Conservation (phyloP, 2,797 vertebrate genomes). For the Ceryle rudis region DNA sequence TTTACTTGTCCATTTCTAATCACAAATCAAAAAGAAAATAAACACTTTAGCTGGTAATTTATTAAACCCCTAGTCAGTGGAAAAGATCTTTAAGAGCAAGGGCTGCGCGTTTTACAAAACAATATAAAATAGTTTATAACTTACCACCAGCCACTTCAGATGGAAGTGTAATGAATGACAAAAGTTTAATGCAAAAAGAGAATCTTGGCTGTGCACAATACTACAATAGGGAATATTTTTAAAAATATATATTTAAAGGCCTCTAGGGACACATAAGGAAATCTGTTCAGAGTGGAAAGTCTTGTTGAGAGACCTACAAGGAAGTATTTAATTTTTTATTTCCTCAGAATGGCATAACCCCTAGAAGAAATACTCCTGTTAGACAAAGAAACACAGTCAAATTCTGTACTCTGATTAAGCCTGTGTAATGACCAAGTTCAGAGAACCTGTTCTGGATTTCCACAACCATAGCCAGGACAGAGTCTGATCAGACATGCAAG, state of each 20-base stretch:
- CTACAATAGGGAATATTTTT: neutral
- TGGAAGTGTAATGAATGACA: neutral
- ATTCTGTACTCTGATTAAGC: neutral
- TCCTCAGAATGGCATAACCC: neutral
- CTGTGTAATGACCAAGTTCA: neutral
- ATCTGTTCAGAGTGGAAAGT: neutral
- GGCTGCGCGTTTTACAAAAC: neutral
- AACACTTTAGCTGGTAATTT: neutral
- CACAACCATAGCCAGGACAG: neutral
- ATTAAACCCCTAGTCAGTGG: neutral
- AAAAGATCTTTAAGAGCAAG: neutral
- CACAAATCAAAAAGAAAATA: conserved; percentile 5
- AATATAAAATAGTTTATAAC: conserved; percentile 4
- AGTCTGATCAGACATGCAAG: neutral
- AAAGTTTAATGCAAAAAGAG: neutral
- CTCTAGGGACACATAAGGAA: conserved; percentile 25
- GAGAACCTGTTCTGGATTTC: neutral
- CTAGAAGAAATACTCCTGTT: neutral
- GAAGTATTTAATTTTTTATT: conserved; percentile 28
- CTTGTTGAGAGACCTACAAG: conserved; percentile 17
- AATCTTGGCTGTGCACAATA: neutral
- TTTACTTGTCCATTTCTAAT: neutral
- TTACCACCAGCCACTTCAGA: neutral
- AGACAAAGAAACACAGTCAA: conserved; percentile 1
- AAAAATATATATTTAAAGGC: neutral